Evolutionary conservation across 2,797 vertebrate genomes (phyloP), one percentile per base, ranked within the genome.

Genomic region (Enteromius anoplus): DNA sequence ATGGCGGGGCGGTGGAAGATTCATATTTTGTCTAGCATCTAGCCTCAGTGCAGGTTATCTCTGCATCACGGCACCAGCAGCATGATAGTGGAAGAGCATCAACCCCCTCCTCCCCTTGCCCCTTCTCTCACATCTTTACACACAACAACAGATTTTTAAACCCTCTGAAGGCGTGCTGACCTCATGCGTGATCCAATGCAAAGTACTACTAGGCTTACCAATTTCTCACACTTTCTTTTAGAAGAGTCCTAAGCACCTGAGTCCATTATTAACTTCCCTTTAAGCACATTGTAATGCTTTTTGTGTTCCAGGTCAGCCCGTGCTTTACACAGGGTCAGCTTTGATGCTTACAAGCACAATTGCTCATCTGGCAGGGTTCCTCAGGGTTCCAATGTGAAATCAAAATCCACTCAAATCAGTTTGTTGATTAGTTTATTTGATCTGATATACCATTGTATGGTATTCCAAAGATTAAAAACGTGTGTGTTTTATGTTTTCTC

Each of bases 21-120:
- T 71, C 76, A 82, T 95, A 92, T 95, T 95, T 93, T 93, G 95
- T 93, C 94, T 94, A 89, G 84, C 80, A 72, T 86, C 88, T 81
- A 78, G 84, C 62, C 84, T 87, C 84, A 85, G 82, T 88, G 77
- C 85, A 55, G 66, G 71, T 86, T 92, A 94, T 95, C 94, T 92
- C 84, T 86, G 77, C 84, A 94, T 94, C 92, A 89, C 81, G 91
- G 91, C 92, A 90, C 91, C 90, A 89, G 88, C 83, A 84, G 32
- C 72, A 71, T 85, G 92, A 93, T 92, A 94, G 92, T 81, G 85
- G 82, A 87, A 91, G 88, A 89, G 90, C 64, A 75, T 78, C 51
- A 69, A 47, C 26, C 26, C 34, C 62, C 72, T 58, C 29, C 72
- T 78, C 53, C 29, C 49, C 51, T 17, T 76, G 19, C n/a, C 65